Conservation (phyloP, 2,888 invertebrate genomes). For the Tenthredo amoena region DNA sequence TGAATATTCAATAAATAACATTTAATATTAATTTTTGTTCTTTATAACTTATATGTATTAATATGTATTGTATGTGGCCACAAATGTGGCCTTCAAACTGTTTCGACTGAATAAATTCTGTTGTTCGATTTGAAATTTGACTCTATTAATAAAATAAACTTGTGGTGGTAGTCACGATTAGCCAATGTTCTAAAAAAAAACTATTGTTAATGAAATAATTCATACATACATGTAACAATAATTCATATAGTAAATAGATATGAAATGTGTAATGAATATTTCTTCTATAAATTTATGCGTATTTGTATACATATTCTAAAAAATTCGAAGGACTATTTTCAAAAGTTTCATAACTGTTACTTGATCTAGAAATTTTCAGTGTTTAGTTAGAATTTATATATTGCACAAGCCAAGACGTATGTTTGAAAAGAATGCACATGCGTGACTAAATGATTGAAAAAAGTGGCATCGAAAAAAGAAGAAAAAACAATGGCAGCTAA, state of each 20-base stretch:
- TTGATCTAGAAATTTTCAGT: conserved; percentile 17
- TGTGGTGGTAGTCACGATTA: background rate
- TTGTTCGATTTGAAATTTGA: background rate
- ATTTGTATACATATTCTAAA: conserved; percentile 28
- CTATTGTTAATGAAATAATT: conserved; percentile 57
- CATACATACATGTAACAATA: conserved; percentile 64
- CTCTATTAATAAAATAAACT: background rate
- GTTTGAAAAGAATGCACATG: background rate
- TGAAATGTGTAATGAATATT: conserved; percentile 60
- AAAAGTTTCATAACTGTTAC: background rate
- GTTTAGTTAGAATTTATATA: conserved; percentile 13
- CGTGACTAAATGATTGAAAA: background rate
- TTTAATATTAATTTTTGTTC: conserved; percentile 37
- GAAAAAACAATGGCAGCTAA: conserved; percentile 27
- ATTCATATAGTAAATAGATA: conserved; percentile 58
- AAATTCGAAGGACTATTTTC: background rate
- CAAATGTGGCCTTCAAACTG: conserved; percentile 33
- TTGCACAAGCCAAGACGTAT: conserved; percentile 43
- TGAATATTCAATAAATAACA: conserved; percentile 41
- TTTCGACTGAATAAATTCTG: background rate
- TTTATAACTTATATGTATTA: conserved; percentile 13
- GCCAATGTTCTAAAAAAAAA: background rate
- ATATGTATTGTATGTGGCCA: conserved; percentile 13
- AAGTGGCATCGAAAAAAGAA: conserved; percentile 12
- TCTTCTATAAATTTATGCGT: conserved; percentile 58